These are phyloP conservation scores for Rhadina sibilatrix DNA, from an alignment of 2,113 vertebrate species.

Conservation along the genomic window DNA sequence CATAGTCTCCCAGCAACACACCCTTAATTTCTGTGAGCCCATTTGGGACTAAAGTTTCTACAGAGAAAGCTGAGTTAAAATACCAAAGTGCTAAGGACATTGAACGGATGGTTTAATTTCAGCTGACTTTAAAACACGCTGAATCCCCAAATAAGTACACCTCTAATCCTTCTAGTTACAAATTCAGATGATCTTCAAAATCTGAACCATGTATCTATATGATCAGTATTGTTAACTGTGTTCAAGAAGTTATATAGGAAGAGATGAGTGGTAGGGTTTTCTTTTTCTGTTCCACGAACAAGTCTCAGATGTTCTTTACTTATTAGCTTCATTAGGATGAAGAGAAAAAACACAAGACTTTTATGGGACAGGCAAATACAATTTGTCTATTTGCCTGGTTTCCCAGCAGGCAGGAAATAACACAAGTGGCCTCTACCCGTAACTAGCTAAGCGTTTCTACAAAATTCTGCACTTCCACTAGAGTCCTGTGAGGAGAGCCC, in stretches of 20 bases:
- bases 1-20: background rate
- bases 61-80: background rate
- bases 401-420: background rate
- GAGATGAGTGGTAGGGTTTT: background rate
- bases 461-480: background rate
- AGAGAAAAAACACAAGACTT: background rate
- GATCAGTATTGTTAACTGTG: background rate
- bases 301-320: background rate
- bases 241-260: background rate
- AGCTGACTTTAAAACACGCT: background rate
- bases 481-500: background rate
- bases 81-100: background rate
- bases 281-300: background rate
- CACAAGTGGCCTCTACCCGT: background rate
- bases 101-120: background rate
- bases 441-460: background rate
- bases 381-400: background rate
- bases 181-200: background rate
- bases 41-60: background rate
- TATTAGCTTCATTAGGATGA: background rate
- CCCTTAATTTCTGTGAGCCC: fast-evolving
- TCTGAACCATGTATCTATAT: background rate
- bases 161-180: background rate
- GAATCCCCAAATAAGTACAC: background rate
- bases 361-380: background rate